These are phyloP conservation scores for Pangasius djambal DNA, from an alignment of 2,797 vertebrate genomes.

Conservation along the genomic window DNA sequence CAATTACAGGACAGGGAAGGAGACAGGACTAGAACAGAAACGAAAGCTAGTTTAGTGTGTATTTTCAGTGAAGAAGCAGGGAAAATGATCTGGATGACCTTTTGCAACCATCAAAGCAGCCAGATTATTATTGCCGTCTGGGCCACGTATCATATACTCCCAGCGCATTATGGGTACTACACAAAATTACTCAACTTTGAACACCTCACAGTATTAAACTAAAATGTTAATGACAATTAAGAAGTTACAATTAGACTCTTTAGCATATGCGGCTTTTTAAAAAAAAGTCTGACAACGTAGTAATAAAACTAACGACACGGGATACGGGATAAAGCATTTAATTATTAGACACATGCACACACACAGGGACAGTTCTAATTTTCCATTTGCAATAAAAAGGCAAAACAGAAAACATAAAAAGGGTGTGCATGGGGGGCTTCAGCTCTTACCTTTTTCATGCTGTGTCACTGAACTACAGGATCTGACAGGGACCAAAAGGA, in stretches of 20 bases:
- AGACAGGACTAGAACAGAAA: too few relatives aligned
- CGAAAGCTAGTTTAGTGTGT: neutral
- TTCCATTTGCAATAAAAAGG: neutral
- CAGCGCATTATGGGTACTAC: neutral
- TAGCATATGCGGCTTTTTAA: neutral
- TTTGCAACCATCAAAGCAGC: neutral
- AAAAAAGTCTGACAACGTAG: neutral
- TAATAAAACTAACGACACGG: neutral
- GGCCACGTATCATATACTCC: neutral
- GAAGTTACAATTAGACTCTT: neutral
- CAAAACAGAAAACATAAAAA: neutral
- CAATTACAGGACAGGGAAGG: too few relatives aligned
- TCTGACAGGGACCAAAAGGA: constrained; percentile 36
- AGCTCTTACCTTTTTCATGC: constrained; percentile 48
- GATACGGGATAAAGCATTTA: neutral
- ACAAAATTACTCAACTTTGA: too few relatives aligned
- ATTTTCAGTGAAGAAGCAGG: neutral
- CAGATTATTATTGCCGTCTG: neutral
- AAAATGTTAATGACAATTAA: neutral
- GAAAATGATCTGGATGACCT: neutral
- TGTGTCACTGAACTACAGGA: constrained; percentile 30
- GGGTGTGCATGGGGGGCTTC: neutral
- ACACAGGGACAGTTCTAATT: too few relatives aligned
- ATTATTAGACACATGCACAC: neutral
- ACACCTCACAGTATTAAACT: neutral